phyloP scores from a whole-genome alignment of 2,113 vertebrate genomes.

The Caranx ignobilis region DNA sequence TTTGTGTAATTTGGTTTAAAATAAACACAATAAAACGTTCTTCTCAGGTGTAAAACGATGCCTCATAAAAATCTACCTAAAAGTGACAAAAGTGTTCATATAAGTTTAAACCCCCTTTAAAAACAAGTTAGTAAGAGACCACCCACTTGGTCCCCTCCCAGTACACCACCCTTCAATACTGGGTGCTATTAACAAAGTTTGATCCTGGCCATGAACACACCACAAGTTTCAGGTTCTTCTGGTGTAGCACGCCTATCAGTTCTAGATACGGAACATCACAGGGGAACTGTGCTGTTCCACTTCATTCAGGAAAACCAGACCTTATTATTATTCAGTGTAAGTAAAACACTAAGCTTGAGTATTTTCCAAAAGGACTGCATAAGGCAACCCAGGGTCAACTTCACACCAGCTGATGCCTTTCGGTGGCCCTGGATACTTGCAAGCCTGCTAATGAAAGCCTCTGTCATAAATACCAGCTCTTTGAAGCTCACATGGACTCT shows the following conservation, averaged over 20 bases:
- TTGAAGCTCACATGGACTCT: conserved; percentile 16
- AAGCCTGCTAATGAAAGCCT: not conserved
- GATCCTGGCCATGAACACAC: too few relatives aligned
- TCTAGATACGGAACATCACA: not conserved
- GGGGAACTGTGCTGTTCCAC: not conserved
- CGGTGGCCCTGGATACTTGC: not conserved
- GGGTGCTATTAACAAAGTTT: too few relatives aligned
- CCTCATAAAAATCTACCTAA: not conserved
- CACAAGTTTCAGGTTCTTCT: not conserved
- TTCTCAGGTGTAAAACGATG: not conserved
- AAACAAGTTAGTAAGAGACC: not conserved
- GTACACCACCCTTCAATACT: too few relatives aligned
- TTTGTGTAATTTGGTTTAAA: too few relatives aligned
- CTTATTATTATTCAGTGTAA: not conserved
- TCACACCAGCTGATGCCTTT: not conserved
- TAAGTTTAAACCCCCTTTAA: too few relatives aligned
- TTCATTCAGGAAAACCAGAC: not conserved
- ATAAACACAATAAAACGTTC: too few relatives aligned
- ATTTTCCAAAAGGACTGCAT: not conserved
- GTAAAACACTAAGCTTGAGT: too few relatives aligned
- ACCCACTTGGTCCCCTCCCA: not conserved
- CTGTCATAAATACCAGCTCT: conserved; percentile 40
- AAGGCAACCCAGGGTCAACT: not conserved
- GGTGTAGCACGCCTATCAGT: not conserved
- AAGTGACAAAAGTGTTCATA: too few relatives aligned